Percentiles rank a stretch among this genome's conserved stretches.
Evolutionary conservation across 2,113 vertebrate species (phyloP).

Genomic region (Pelmatolapia mariae): DNA sequence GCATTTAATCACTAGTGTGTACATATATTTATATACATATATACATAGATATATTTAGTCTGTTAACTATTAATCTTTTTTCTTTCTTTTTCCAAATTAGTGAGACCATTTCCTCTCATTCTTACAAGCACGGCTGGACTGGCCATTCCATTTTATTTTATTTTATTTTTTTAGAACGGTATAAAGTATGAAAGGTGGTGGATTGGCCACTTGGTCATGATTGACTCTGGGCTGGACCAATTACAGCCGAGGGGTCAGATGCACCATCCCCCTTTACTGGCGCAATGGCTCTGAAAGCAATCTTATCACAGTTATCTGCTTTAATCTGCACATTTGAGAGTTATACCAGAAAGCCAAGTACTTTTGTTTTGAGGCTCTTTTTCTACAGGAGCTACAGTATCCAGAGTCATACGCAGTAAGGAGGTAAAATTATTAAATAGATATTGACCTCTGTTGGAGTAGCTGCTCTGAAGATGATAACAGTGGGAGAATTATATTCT

Average conservation of each 20-base stretch:
- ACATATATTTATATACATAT: too few relatives aligned
- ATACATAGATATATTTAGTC: too few relatives aligned
- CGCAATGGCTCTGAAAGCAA: accelerated
- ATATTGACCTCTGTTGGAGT: accelerated
- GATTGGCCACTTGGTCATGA: not conserved
- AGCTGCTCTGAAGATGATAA: not conserved
- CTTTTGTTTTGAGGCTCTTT: too few relatives aligned
- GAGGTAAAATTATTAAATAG: accelerated
- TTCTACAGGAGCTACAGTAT: accelerated
- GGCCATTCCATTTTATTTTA: too few relatives aligned
- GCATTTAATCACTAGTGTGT: too few relatives aligned
- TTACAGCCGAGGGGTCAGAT: accelerated
- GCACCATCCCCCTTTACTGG: accelerated
- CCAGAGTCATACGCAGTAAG: not conserved
- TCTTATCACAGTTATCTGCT: accelerated
- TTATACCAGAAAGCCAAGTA: not conserved
- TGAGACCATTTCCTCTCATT: too few relatives aligned
- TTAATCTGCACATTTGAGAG: accelerated
- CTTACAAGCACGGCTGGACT: too few relatives aligned
- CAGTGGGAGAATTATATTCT: accelerated
- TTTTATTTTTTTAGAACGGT: too few relatives aligned
- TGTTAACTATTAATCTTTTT: too few relatives aligned
- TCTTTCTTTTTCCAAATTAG: too few relatives aligned
- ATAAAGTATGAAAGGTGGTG: too few relatives aligned
- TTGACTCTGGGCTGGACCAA: accelerated